Conservation (phyloP, 1,140 invertebrate species). For the Conus ventricosus region DNA sequence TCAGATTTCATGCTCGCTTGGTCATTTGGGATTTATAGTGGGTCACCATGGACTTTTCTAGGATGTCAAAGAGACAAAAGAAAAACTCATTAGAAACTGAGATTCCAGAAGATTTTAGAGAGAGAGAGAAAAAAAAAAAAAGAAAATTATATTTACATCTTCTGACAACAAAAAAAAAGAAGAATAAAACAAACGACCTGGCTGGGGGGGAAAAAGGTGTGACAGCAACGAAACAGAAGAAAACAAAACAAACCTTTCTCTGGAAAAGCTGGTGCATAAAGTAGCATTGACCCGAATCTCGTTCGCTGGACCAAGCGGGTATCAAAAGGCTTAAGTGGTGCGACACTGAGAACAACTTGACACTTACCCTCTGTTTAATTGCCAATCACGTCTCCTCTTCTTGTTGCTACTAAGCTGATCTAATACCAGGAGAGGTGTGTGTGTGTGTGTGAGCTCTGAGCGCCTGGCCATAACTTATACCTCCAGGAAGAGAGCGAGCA, state of each 20-base stretch:
- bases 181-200: no score
- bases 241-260: neutral
- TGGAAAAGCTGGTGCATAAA: neutral
- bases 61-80: no score
- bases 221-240: neutral
- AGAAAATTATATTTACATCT: no score
- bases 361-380: constrained; percentile 7
- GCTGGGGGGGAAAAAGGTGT: no score
- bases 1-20: no score
- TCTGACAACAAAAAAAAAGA: no score
- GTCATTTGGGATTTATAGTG: no score
- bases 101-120: no score
- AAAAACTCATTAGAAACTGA: no score
- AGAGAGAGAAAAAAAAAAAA: no score
- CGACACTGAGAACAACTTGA: neutral
- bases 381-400: neutral
- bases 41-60: no score
- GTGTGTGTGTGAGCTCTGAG: neutral
- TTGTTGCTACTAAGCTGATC: neutral
- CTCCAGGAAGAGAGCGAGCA: neutral
- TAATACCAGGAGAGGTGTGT: neutral
- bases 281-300: neutral
- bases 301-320: neutral
- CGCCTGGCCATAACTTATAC: neutral
- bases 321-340: neutral